Evolutionary conservation across 2,797 vertebrate genomes (phyloP), one percentile per base, ranked within the genome.

Genomic region (Ptychobarbus kaznakovi): DNA sequence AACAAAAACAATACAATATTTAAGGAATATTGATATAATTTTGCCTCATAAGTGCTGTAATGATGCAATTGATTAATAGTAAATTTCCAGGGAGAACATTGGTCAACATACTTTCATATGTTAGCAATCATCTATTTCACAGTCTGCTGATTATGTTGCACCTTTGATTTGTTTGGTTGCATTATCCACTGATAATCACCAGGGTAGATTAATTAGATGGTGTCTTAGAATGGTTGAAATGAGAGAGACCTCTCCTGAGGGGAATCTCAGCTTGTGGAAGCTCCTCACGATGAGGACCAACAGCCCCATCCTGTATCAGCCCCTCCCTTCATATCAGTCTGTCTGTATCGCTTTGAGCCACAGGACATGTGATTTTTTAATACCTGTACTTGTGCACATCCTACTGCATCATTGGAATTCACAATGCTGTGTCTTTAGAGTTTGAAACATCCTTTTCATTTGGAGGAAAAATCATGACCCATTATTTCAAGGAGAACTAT

Each of bases 111-210:
- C 16, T 79, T 65, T 13, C 46, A 40, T 51, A 28, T 83, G 70
- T 65, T 83, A 44, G 42, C 74, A 40, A 53, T 83, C 12, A 38
- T 51, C 22, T 66, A 13, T 83, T 75, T 82, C 77, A 61, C 53
- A 44, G 79, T 35, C 70, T 58, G 16, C 68, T 73, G 44, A 53
- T 10, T 74, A 46, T 38, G 56, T 82, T 66, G 8, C 28, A 69
- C 58, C 61, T 84, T 85, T 51, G 74, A 84, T 86, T 82, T 89
- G 88, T 76, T 86, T 79, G 82, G 82, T 87, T 85, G 84, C 61
- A 84, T 87, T 84, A 83, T 87, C 65, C 68, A 88, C 86, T 89
- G 86, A 92, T 90, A 90, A 93, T 94, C 93, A 95, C 94, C 92
- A 91, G 91, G 89, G 86, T 91, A 89, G 92, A 92, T 93, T 94